Conservation (phyloP, 2,797 vertebrate species). For the Tangara arthus region DNA sequence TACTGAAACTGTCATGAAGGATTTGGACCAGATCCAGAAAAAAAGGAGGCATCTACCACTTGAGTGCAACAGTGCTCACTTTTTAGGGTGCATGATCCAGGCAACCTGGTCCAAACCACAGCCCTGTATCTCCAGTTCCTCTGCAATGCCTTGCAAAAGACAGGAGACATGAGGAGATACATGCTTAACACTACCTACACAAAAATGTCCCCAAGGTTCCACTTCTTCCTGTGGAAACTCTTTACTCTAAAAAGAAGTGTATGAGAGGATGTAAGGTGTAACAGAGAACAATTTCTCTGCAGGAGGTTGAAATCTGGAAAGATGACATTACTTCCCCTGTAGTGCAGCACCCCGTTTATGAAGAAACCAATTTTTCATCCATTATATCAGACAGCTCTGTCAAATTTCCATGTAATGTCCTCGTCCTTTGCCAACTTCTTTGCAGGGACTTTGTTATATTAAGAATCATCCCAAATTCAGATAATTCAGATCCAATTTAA, state of each 20-base stretch:
- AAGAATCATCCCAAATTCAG: not conserved
- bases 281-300: not conserved
- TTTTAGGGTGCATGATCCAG: not conserved
- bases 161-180: not conserved
- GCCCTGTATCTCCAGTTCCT: not conserved
- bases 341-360: not conserved
- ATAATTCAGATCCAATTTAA: conserved; percentile 22
- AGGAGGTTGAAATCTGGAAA: not conserved
- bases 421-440: not conserved
- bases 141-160: not conserved
- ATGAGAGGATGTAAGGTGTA: not conserved
- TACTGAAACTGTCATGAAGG: not conserved
- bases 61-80: not conserved
- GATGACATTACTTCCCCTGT: not conserved
- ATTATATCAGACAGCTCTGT: not conserved
- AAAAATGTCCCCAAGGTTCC: not conserved
- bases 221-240: not conserved
- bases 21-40: not conserved
- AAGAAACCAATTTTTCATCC: conserved; percentile 18
- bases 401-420: not conserved
- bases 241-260: not conserved
- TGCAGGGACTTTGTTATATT: not conserved
- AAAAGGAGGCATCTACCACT: not conserved
- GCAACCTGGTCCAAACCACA: not conserved
- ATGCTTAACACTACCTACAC: not conserved